These are phyloP conservation scores for Ectemnius cavifrons DNA, from an alignment of 2,888 invertebrate species.

Conservation along the genomic window DNA sequence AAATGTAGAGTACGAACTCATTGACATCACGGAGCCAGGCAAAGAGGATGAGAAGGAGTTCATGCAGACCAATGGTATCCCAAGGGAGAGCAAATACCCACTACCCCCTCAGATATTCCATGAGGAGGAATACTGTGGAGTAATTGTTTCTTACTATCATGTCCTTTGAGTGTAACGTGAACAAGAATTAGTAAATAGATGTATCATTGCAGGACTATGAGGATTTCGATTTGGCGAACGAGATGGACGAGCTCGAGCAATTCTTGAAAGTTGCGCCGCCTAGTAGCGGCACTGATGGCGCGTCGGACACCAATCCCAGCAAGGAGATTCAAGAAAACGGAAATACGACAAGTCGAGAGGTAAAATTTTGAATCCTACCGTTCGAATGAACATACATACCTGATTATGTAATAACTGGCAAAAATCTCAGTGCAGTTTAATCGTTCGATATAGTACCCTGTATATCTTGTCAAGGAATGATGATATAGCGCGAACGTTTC, in stretches of 20 bases:
- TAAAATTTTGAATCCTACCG: slow-evolving; percentile 44
- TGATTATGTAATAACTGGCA: background rate
- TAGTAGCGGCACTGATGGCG: slow-evolving; percentile 78
- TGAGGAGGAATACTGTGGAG: slow-evolving; percentile 95
- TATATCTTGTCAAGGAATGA: background rate
- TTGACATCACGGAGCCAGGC: slow-evolving; percentile 97
- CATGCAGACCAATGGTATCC: slow-evolving; percentile 93
- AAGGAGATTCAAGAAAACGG: slow-evolving; percentile 74
- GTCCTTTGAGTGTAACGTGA: background rate
- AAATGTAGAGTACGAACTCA: slow-evolving; percentile 91
- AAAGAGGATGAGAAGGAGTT: slow-evolving; percentile 92
- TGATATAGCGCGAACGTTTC: background rate
- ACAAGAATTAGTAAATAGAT: background rate
- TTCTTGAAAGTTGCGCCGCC: slow-evolving; percentile 88
- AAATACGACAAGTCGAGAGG: slow-evolving; percentile 77
- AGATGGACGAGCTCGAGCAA: slow-evolving; percentile 92
- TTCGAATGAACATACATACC: slow-evolving; percentile 8
- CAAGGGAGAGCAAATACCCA: slow-evolving; percentile 87
- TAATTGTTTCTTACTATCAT: slow-evolving; percentile 78
- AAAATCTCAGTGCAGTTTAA: background rate
- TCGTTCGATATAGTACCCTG: background rate
- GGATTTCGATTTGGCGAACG: slow-evolving; percentile 93
- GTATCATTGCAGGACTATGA: slow-evolving; percentile 89
- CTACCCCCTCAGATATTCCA: slow-evolving; percentile 97
- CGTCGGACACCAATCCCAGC: slow-evolving; percentile 65